A percentile compares a stretch with the other conserved stretches of the same genome.
phyloP scores from a whole-genome alignment of 2,113 vertebrate species.

The Calyptomena viridis region DNA sequence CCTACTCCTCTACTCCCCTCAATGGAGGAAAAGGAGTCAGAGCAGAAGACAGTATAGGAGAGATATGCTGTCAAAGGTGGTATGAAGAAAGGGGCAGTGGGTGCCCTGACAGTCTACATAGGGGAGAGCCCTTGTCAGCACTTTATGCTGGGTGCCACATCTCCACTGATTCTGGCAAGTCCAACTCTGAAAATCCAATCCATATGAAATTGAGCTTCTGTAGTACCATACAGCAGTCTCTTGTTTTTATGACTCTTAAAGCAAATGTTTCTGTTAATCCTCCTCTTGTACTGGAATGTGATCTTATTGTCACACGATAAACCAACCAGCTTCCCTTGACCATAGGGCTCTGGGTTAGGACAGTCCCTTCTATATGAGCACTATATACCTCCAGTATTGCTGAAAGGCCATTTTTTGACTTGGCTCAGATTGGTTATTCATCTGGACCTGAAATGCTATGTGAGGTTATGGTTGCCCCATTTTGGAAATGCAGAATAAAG shows the following conservation, averaged over 20 bases:
- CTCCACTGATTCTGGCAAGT: neutral
- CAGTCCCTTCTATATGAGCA: neutral
- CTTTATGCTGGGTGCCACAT: rapidly evolving
- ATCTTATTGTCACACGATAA: neutral
- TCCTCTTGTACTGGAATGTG: neutral
- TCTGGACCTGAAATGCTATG: neutral
- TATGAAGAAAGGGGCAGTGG: neutral
- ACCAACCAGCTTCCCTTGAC: neutral
- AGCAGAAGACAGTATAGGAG: neutral
- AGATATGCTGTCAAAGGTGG: neutral
- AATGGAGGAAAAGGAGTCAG: neutral
- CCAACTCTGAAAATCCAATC: neutral
- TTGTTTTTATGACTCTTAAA: neutral
- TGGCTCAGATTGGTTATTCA: neutral
- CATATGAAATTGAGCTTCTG: neutral
- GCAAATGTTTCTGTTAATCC: neutral
- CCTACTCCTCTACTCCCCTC: neutral
- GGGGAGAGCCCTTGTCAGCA: neutral
- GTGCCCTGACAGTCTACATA: neutral
- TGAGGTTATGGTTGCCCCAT: neutral
- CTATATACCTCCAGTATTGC: neutral
- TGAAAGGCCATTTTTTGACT: neutral
- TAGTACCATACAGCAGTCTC: neutral
- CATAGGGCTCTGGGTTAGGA: neutral
- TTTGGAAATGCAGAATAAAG: neutral